Evolutionary conservation across 2,888 invertebrate genomes (phyloP).

Genomic region (Polylopha cassiicola): DNA sequence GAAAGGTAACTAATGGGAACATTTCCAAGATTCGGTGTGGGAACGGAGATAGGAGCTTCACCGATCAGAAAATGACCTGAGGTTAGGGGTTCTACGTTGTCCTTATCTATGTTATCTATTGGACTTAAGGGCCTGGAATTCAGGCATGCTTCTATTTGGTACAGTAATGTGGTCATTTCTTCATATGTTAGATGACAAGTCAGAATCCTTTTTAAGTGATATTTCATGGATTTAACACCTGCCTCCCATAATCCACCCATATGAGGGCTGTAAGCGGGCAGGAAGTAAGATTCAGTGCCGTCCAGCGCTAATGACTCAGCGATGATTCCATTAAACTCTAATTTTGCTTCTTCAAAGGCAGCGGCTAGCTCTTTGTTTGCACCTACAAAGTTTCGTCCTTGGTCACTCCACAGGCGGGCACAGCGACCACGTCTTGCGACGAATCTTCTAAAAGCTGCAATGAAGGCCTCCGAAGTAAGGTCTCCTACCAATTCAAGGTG

Average conservation of each 20-base stretch:
- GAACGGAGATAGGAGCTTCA: constrained; percentile 1
- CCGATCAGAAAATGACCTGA: constrained; percentile 13
- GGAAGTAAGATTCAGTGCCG: constrained; percentile 4
- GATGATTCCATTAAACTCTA: neutral
- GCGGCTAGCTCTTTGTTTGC: neutral
- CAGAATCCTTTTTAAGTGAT: constrained; percentile 22
- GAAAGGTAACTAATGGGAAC: constrained; percentile 4
- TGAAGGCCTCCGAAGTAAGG: constrained; percentile 1
- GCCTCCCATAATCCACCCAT: constrained; percentile 27
- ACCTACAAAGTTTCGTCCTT: constrained; percentile 8
- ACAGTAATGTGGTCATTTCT: constrained; percentile 19
- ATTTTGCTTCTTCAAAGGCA: neutral
- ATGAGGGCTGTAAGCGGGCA: constrained; percentile 21
- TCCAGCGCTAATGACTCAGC: neutral
- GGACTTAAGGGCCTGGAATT: constrained; percentile 4
- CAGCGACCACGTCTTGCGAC: constrained; percentile 5
- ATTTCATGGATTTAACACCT: constrained; percentile 18
- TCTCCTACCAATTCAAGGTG: constrained; percentile 5
- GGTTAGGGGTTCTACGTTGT: constrained; percentile 1
- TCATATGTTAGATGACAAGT: constrained; percentile 19
- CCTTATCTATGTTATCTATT: neutral
- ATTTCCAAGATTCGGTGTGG: neutral
- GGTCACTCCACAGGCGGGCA: constrained; percentile 4
- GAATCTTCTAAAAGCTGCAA: constrained; percentile 4
- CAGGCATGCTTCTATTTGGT: constrained; percentile 19